Conservation (phyloP, 2,113 vertebrate species). For the Ariopsis seemanni region DNA sequence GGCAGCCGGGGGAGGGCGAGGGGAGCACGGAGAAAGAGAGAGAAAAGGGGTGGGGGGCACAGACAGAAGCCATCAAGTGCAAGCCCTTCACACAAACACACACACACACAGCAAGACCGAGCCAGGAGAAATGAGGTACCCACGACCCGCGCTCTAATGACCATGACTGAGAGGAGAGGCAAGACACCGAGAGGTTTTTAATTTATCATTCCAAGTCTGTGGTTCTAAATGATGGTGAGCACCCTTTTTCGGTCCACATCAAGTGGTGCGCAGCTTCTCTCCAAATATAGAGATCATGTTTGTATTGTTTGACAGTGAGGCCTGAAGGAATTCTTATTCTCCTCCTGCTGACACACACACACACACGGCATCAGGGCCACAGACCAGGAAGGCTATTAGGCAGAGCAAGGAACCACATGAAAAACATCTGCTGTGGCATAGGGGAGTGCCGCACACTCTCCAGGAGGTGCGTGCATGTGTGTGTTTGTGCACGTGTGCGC, state of each 20-base stretch:
- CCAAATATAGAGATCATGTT: slow-evolving; percentile 67
- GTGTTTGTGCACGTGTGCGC: slow-evolving; percentile 35
- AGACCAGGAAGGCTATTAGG: slow-evolving; percentile 50
- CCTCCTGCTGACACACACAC: slow-evolving; percentile 44
- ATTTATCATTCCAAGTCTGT: slow-evolving; percentile 62
- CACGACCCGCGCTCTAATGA: slow-evolving; percentile 37
- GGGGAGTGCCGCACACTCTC: slow-evolving; percentile 29
- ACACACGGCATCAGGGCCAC: slow-evolving; percentile 35
- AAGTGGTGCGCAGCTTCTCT: slow-evolving; percentile 51
- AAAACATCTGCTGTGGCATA: slow-evolving; percentile 47
- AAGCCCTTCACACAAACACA: slow-evolving; percentile 21
- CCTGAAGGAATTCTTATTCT: slow-evolving; percentile 60
- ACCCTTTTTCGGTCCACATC: slow-evolving; percentile 26
- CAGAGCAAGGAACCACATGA: slow-evolving; percentile 52
- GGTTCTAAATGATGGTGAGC: slow-evolving; percentile 56
- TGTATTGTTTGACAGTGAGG: slow-evolving; percentile 63
- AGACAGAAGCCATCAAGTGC: slow-evolving; percentile 42
- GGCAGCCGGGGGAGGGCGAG: slow-evolving; percentile 37
- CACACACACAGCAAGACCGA: slow-evolving; percentile 33
- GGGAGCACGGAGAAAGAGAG: slow-evolving; percentile 52
- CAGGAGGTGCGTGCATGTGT: slow-evolving; percentile 35
- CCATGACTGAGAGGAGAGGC: slow-evolving; percentile 33
- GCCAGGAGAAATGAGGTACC: slow-evolving; percentile 46
- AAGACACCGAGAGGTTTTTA: slow-evolving; percentile 47
- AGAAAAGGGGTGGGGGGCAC: slow-evolving; percentile 53